A percentile compares a stretch with the other conserved stretches of the same genome.
Evolutionary conservation across 2,888 invertebrate species (phyloP).

Genomic region (Agonopterix heracliana): DNA sequence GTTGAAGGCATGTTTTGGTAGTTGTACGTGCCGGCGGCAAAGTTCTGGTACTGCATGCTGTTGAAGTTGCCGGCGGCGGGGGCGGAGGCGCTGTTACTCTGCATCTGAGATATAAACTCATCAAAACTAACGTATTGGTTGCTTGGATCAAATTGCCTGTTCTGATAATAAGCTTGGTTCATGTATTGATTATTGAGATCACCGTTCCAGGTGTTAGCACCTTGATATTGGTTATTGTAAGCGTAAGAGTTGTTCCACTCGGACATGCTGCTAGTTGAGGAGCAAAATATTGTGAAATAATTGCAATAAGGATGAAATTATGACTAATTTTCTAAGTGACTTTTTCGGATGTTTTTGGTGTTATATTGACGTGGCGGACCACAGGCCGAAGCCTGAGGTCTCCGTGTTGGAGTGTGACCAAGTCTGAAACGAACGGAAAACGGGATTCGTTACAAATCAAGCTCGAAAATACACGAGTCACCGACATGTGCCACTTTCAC

Average conservation of each 20-base stretch:
- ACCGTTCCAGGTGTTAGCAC: slow-evolving; percentile 46
- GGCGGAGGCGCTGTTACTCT: slow-evolving; percentile 33
- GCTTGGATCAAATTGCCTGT: slow-evolving; percentile 20
- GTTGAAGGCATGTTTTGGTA: slow-evolving; percentile 50
- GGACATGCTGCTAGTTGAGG: slow-evolving; percentile 42
- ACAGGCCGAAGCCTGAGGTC: slow-evolving; percentile 70
- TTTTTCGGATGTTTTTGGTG: slow-evolving; percentile 21
- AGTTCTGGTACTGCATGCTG: slow-evolving; percentile 50
- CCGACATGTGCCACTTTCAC: slow-evolving; percentile 46
- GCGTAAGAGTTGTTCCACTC: slow-evolving; percentile 66
- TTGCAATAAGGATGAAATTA: slow-evolving; percentile 15
- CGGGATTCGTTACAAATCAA: slow-evolving; percentile 3
- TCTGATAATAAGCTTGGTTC: slow-evolving; percentile 51
- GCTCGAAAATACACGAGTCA: slow-evolving; percentile 13
- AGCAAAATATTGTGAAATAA: slow-evolving; percentile 36
- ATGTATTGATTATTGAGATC: slow-evolving; percentile 49
- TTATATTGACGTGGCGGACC: slow-evolving; percentile 31
- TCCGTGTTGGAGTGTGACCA: slow-evolving; percentile 22
- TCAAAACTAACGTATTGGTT: slow-evolving; percentile 66
- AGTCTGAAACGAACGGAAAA: slow-evolving; percentile 34
- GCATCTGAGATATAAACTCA: slow-evolving; percentile 63
- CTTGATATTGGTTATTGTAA: slow-evolving; percentile 59
- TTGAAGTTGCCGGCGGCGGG: slow-evolving; percentile 35
- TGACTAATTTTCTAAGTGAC: slow-evolving; percentile 6
- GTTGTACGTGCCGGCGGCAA: slow-evolving; percentile 43